phyloP scores from a whole-genome alignment of 2,888 invertebrate species.

The Hirtodrosophila confusa region DNA sequence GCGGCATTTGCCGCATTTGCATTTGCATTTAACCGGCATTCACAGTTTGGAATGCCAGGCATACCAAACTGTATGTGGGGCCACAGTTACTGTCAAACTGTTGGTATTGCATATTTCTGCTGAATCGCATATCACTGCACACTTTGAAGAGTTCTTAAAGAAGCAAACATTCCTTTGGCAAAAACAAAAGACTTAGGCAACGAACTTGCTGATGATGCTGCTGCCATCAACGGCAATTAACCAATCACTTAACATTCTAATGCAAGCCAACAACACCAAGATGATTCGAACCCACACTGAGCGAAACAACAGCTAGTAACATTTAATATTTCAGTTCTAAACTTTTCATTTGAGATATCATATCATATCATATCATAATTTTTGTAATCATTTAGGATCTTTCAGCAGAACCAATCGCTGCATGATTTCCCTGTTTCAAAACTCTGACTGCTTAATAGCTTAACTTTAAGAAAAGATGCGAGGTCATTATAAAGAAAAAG shows the following conservation, averaged over 20 bases:
- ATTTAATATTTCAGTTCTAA: too few relatives aligned
- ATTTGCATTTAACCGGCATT: neutral
- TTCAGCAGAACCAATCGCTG: too few relatives aligned
- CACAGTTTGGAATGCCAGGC: conserved; percentile 5
- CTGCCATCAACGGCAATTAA: conserved; percentile 57
- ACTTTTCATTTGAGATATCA: too few relatives aligned
- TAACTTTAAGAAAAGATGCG: too few relatives aligned
- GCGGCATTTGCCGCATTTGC: neutral
- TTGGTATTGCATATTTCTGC: conserved; percentile 10
- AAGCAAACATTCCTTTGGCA: conserved; percentile 2
- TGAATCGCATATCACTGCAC: conserved; percentile 17
- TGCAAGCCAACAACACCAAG: conserved; percentile 27
- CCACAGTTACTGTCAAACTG: conserved; percentile 11
- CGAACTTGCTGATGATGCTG: conserved; percentile 47
- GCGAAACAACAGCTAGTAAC: too few relatives aligned
- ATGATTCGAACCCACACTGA: too few relatives aligned
- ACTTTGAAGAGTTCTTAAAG: conserved; percentile 4
- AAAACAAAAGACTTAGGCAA: conserved; percentile 62
- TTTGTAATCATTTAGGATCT: too few relatives aligned
- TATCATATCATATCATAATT: too few relatives aligned
- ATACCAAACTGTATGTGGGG: conserved; percentile 3
- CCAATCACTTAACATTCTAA: conserved; percentile 77
- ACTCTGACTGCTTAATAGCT: too few relatives aligned
- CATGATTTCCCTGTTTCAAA: too few relatives aligned
- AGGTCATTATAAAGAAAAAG: too few relatives aligned